A percentile compares a stretch with the other conserved stretches of the same genome.
phyloP scores from a whole-genome alignment of 2,113 vertebrate genomes.

The Cercocebus atys region DNA sequence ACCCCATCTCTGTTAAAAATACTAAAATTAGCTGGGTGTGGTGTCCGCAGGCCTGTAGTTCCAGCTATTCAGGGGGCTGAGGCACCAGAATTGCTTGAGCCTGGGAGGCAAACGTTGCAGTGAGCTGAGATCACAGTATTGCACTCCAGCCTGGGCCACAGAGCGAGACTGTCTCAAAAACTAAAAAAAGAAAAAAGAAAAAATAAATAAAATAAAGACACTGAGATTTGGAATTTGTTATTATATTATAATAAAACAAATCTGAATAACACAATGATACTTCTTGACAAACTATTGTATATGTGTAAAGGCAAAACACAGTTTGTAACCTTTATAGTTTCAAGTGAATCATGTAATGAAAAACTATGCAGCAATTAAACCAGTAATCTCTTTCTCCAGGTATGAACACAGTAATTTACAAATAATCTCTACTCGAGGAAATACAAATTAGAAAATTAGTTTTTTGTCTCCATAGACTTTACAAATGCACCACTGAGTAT shows the following conservation, averaged over 20 bases:
- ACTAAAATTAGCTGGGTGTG: too few species aligned
- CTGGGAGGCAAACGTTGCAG: too few species aligned
- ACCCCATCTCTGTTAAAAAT: too few species aligned
- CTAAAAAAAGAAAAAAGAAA: too few species aligned
- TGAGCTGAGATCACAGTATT: too few species aligned
- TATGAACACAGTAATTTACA: neutral
- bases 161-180: too few species aligned
- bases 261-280: neutral
- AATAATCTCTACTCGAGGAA: neutral
- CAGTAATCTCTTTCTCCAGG: neutral
- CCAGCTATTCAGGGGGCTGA: too few species aligned
- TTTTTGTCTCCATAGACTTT: neutral
- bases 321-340: neutral
- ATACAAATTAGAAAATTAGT: neutral
- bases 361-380: neutral
- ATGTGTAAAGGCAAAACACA: neutral
- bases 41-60: too few species aligned
- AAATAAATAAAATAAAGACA: too few species aligned
- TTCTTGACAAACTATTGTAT: neutral
- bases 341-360: neutral
- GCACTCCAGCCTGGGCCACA: too few species aligned
- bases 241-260: neutral
- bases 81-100: too few species aligned
- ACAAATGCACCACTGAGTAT: neutral
- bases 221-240: neutral